phyloP scores from a whole-genome alignment of 1,140 invertebrate species.

The Tetragonula clypearis region DNA sequence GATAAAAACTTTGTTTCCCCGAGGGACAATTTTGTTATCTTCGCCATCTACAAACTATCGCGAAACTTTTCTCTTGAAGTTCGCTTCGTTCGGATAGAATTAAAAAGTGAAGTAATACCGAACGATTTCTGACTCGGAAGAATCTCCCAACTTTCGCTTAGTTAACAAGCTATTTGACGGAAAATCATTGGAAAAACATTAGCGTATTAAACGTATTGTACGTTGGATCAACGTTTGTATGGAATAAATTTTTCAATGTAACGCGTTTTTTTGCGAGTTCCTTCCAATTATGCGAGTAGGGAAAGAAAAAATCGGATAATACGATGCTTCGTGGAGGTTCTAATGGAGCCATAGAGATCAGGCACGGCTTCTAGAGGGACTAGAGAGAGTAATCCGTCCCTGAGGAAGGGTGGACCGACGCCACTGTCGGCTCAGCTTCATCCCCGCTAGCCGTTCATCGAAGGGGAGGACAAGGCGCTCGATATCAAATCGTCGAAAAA shows the following conservation, averaged over 20 bases:
- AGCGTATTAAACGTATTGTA: neutral
- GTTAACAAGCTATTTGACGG: neutral
- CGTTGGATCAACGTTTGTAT: no score
- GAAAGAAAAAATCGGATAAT: slow-evolving; percentile 40
- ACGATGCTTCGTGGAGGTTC: slow-evolving; percentile 23
- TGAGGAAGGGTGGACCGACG: slow-evolving; percentile 62
- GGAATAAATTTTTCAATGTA: fast-evolving
- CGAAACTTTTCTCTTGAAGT: neutral
- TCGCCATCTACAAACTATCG: slow-evolving; percentile 32
- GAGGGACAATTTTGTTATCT: slow-evolving; percentile 52
- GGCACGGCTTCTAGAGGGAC: slow-evolving; percentile 30
- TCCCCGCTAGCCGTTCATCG: slow-evolving; percentile 45
- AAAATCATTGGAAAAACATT: neutral
- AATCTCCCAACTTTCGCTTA: neutral
- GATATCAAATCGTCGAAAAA: slow-evolving; percentile 68
- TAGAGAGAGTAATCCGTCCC: slow-evolving; percentile 59
- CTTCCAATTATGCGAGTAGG: neutral
- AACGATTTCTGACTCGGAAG: neutral
- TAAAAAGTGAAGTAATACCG: neutral
- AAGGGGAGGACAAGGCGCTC: slow-evolving; percentile 52
- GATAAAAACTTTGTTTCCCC: slow-evolving; percentile 27
- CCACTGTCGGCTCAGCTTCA: slow-evolving; percentile 55
- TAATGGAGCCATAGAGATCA: slow-evolving; percentile 51
- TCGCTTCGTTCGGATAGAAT: neutral
- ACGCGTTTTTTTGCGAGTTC: neutral